Percentiles rank a stretch among this genome's conserved stretches.
These are phyloP conservation scores for Hemitrygon akajei DNA, from an alignment of 2,797 vertebrate genomes.

Conservation along the genomic window DNA sequence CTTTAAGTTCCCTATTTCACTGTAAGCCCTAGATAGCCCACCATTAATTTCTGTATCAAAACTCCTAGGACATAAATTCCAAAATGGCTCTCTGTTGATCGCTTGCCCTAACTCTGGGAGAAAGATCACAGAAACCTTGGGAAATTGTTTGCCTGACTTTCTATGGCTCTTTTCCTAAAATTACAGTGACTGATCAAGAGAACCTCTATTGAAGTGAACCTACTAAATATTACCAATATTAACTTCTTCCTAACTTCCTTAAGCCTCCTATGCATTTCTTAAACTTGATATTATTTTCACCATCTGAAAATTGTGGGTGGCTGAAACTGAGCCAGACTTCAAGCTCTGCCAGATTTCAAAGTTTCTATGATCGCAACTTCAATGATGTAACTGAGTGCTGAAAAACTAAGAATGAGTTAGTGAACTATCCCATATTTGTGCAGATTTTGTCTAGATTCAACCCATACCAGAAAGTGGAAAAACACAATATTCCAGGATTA, in stretches of 20 bases:
- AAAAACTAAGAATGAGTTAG: neutral
- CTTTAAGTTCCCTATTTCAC: neutral
- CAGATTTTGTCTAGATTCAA: neutral
- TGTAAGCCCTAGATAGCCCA: neutral
- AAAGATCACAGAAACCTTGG: neutral
- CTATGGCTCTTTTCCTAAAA: neutral
- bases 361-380: neutral
- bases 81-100: neutral
- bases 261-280: neutral
- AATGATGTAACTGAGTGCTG: neutral
- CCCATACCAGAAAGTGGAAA: constrained; percentile 4
- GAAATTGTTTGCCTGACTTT: neutral
- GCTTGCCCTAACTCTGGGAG: neutral
- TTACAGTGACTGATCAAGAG: neutral
- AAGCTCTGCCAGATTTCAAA: neutral
- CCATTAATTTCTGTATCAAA: neutral
- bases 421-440: constrained; percentile 2
- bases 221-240: neutral
- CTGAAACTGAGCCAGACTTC: neutral
- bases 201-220: neutral
- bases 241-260: neutral
- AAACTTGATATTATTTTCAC: neutral
- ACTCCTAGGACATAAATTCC: neutral
- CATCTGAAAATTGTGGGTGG: too few species aligned
- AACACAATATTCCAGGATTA: neutral